Conservation (phyloP, 2,113 vertebrate genomes). For the Progne subis region DNA sequence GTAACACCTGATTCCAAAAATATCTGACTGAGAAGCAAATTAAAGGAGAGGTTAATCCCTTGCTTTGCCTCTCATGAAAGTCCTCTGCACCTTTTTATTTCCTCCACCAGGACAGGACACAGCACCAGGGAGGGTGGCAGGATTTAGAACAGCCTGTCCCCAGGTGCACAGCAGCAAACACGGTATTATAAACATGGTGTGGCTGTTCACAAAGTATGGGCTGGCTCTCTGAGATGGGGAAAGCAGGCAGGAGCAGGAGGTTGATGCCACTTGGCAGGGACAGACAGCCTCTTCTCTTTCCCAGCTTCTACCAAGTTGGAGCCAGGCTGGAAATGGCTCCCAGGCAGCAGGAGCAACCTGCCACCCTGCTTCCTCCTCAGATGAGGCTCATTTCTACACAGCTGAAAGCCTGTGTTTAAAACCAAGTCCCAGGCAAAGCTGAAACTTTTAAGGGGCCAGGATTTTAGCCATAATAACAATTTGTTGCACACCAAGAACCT, state of each 20-base stretch:
- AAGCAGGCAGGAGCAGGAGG: background rate
- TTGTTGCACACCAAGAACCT: background rate
- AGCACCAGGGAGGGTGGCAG: background rate
- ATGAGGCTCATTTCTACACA: background rate
- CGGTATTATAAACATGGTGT: fast-evolving
- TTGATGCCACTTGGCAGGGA: background rate
- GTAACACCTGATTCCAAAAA: background rate
- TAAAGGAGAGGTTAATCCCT: background rate
- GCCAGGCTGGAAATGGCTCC: background rate
- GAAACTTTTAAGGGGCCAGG: background rate
- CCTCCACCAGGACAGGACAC: background rate
- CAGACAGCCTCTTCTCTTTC: background rate
- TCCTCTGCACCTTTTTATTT: background rate
- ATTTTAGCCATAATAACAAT: background rate
- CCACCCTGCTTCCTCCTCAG: background rate
- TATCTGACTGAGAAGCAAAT: background rate
- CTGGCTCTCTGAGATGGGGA: background rate
- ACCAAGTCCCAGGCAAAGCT: background rate
- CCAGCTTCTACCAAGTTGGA: background rate
- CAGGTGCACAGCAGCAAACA: background rate
- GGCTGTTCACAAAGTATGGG: background rate
- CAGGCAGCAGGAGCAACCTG: background rate
- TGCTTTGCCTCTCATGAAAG: background rate
- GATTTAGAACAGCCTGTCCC: background rate
- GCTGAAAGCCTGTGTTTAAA: background rate